phyloP scores from a whole-genome alignment of 2,113 vertebrate species.

The Alosa alosa region DNA sequence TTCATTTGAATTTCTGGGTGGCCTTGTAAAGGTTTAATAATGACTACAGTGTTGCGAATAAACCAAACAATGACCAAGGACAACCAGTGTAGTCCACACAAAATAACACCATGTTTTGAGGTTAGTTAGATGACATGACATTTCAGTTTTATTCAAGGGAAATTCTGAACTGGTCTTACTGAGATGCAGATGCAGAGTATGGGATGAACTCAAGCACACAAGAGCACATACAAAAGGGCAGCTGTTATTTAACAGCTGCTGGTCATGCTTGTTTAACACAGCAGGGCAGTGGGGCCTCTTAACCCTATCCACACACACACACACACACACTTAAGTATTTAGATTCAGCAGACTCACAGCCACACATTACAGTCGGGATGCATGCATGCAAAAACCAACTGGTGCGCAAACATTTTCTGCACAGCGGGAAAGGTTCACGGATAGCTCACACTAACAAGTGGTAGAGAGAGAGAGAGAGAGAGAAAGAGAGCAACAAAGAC shows the following conservation, averaged over 20 bases:
- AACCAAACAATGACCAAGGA: background rate
- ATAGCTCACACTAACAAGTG: background rate
- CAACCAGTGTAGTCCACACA: background rate
- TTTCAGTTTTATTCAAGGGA: background rate
- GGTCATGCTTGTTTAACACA: slow-evolving; percentile 51
- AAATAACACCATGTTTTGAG: background rate
- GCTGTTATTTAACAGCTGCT: slow-evolving; percentile 66
- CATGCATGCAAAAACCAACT: background rate
- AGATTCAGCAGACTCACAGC: background rate
- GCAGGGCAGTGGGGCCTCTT: slow-evolving; percentile 4
- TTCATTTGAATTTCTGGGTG: background rate
- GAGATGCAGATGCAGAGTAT: background rate
- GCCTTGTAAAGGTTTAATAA: background rate
- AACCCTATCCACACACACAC: slow-evolving; percentile 15
- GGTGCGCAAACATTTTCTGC: background rate
- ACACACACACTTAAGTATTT: slow-evolving; percentile 16
- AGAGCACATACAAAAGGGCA: slow-evolving; percentile 22
- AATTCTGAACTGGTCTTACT: background rate
- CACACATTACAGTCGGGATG: background rate
- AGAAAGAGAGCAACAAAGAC: background rate
- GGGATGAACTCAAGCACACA: background rate
- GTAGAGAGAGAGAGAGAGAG: background rate
- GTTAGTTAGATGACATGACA: background rate
- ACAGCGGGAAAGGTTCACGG: background rate
- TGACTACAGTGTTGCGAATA: background rate